Percentiles rank a stretch among this genome's conserved stretches.
These are phyloP conservation scores for Linyphia triangularis DNA, from an alignment of 2,888 invertebrate genomes.

Conservation along the genomic window DNA sequence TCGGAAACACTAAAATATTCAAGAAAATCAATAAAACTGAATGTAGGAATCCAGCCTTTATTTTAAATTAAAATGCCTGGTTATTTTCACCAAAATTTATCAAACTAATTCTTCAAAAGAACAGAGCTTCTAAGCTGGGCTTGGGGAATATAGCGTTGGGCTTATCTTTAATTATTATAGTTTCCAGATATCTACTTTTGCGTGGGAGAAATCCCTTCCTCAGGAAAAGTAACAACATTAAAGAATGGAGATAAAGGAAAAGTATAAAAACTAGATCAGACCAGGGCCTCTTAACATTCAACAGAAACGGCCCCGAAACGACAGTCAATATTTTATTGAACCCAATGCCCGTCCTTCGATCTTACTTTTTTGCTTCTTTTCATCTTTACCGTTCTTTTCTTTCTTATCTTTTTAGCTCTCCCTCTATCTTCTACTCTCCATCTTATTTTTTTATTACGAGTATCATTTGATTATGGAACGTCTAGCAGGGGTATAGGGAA, in stretches of 20 bases:
- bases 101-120: background rate
- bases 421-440: background rate
- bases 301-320: slow-evolving; percentile 49
- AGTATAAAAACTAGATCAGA: slow-evolving; percentile 44
- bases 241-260: slow-evolving; percentile 38
- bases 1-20: too few species aligned
- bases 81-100: too few species aligned
- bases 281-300: slow-evolving; percentile 47
- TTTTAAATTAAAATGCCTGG: too few species aligned
- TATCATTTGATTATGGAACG: slow-evolving; percentile 60
- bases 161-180: slow-evolving; percentile 39
- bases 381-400: background rate
- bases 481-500: slow-evolving; percentile 22
- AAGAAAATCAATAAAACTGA: too few species aligned
- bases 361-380: slow-evolving; percentile 15
- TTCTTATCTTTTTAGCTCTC: slow-evolving; percentile 13
- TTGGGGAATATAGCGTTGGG: background rate
- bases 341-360: slow-evolving; percentile 33
- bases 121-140: background rate
- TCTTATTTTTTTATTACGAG: slow-evolving; percentile 22
- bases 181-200: slow-evolving; percentile 10
- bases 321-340: slow-evolving; percentile 63
- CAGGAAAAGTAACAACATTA: slow-evolving; percentile 25
- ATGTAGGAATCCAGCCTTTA: too few species aligned
- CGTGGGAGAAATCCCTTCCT: background rate